Conservation (phyloP, 92 coral and sea anemone genomes). For the Pocillopora grandis region DNA sequence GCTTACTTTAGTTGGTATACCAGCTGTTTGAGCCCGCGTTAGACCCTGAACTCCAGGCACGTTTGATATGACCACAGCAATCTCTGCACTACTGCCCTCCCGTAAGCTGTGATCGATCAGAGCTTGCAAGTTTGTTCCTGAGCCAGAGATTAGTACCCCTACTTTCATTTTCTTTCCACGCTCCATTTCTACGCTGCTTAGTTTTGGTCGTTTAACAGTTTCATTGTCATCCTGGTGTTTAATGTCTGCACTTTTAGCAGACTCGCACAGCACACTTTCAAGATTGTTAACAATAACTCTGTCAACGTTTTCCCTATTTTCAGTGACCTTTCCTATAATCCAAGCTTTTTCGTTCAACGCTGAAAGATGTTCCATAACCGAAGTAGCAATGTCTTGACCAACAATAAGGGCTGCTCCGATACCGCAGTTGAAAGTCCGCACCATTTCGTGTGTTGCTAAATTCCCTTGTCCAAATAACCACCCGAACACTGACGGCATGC, state of each 20-base stretch:
- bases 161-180: constrained; percentile 54
- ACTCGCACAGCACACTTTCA: constrained; percentile 49
- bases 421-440: constrained; percentile 89
- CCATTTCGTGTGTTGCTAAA: constrained; percentile 74
- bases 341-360: constrained; percentile 69
- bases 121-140: constrained; percentile 97
- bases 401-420: constrained; percentile 82
- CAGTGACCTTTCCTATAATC: constrained; percentile 75
- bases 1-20: constrained; percentile 87
- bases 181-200: constrained; percentile 59
- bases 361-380: constrained; percentile 62
- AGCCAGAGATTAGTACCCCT: constrained; percentile 94
- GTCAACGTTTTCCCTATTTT: constrained; percentile 18
- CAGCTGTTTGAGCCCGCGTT: constrained; percentile 82
- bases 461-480: constrained; percentile 86
- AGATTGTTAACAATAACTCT: constrained; percentile 62
- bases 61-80: constrained; percentile 86
- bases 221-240: constrained; percentile 35
- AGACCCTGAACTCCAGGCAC: constrained; percentile 87
- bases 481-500: constrained; percentile 82
- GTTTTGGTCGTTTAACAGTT: constrained; percentile 65
- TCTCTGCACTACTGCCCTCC: constrained; percentile 80
- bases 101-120: constrained; percentile 77
- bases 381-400: constrained; percentile 43
- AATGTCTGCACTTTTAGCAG: constrained; percentile 41